These are phyloP conservation scores for Xanthorhoe designata DNA, from an alignment of 2,888 invertebrate genomes.

Conservation along the genomic window DNA sequence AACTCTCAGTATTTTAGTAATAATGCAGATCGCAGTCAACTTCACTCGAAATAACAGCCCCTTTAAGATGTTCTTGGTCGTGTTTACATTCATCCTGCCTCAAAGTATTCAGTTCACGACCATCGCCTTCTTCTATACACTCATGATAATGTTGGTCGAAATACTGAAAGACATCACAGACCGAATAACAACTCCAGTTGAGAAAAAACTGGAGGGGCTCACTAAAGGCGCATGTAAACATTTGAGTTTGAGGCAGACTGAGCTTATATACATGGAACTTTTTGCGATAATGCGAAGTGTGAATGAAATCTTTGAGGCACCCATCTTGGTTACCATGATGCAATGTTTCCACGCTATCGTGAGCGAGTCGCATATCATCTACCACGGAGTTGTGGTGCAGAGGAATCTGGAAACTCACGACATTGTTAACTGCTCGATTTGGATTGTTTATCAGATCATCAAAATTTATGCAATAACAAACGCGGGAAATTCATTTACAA, in stretches of 20 bases:
- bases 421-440: slow-evolving; percentile 65
- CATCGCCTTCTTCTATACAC: slow-evolving; percentile 60
- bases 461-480: slow-evolving; percentile 66
- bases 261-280: slow-evolving; percentile 59
- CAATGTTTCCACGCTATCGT: slow-evolving; percentile 74
- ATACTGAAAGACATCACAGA: slow-evolving; percentile 58
- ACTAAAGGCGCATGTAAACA: slow-evolving; percentile 49
- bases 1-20: slow-evolving; percentile 45
- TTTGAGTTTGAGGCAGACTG: slow-evolving; percentile 59
- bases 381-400: slow-evolving; percentile 60
- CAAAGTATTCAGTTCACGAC: slow-evolving; percentile 67
- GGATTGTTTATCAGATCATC: slow-evolving; percentile 69
- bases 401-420: slow-evolving; percentile 55
- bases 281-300: slow-evolving; percentile 62
- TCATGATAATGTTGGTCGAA: slow-evolving; percentile 59
- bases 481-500: slow-evolving; percentile 62
- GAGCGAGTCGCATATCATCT: slow-evolving; percentile 70
- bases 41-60: slow-evolving; percentile 58
- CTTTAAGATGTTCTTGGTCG: slow-evolving; percentile 67
- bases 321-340: slow-evolving; percentile 61
- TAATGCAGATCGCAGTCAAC: slow-evolving; percentile 60
- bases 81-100: slow-evolving; percentile 61
- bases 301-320: slow-evolving; percentile 65
- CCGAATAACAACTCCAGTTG: slow-evolving; percentile 43
- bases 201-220: slow-evolving; percentile 45